A percentile compares a stretch with the other conserved stretches of the same genome.
phyloP scores from a whole-genome alignment of 2,797 vertebrate genomes.

The Diglossa cyanea region DNA sequence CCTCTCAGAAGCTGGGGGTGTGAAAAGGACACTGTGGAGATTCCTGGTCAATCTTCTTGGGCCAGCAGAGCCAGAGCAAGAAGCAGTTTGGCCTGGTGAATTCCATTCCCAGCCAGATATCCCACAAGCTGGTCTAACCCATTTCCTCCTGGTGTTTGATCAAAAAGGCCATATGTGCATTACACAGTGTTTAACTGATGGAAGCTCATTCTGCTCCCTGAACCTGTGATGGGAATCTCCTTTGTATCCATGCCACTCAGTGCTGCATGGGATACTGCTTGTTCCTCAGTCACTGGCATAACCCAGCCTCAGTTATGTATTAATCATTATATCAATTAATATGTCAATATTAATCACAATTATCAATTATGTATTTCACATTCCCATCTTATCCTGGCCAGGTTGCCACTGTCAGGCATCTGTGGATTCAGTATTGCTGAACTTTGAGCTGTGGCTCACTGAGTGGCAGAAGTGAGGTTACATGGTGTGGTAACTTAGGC shows the following conservation, averaged over 20 bases:
- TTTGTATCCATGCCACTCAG: fast-evolving
- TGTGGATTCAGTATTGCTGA: neutral
- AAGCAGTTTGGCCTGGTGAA: neutral
- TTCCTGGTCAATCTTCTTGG: neutral
- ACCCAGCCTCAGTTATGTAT: neutral
- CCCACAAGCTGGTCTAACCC: neutral
- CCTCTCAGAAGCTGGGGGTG: neutral
- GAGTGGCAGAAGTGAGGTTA: neutral
- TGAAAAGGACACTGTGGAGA: neutral
- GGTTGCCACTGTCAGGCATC: neutral
- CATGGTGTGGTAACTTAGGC: fast-evolving
- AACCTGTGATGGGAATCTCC: neutral
- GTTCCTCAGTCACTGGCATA: neutral
- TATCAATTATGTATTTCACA: neutral
- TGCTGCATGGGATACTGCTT: neutral
- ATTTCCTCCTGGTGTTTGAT: neutral
- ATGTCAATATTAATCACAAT: no score
- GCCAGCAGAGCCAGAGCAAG: neutral
- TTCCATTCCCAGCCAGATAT: neutral
- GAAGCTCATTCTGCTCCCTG: neutral
- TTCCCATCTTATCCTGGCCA: neutral
- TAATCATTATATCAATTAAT: no score
- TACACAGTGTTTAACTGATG: neutral
- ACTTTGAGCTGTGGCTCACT: neutral
- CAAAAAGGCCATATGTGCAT: neutral